Evolutionary conservation across 2,888 invertebrate species (phyloP).

Genomic region (Isoperla grammatica): DNA sequence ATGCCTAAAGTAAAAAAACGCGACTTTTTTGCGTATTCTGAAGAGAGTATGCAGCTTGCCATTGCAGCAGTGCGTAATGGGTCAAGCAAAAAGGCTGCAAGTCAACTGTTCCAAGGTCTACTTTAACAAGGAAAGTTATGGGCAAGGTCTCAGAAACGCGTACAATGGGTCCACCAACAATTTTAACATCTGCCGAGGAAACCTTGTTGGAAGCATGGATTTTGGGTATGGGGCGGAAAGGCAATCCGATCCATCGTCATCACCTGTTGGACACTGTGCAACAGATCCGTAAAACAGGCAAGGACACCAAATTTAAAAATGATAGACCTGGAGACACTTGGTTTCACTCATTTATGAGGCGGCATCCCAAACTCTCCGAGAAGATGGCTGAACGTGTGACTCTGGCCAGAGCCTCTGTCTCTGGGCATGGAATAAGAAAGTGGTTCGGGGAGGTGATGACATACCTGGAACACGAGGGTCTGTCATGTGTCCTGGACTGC

Average conservation of each 20-base stretch:
- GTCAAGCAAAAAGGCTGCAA: not conserved
- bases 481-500: too few relatives aligned
- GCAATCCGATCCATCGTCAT: not conserved
- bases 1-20: too few relatives aligned
- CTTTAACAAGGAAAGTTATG: not conserved
- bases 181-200: not conserved
- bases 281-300: not conserved
- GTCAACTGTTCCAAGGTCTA: not conserved
- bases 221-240: not conserved
- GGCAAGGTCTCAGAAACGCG: not conserved
- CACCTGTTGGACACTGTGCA: not conserved
- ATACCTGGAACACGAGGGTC: too few relatives aligned
- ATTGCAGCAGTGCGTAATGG: too few relatives aligned
- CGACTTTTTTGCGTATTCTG: too few relatives aligned
- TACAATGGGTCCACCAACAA: not conserved
- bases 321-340: not conserved
- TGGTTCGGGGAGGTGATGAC: too few relatives aligned
- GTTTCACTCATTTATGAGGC: too few relatives aligned
- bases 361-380: too few relatives aligned
- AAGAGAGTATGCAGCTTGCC: too few relatives aligned
- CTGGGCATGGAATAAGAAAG: too few relatives aligned
- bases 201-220: not conserved
- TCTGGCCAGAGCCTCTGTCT: too few relatives aligned
- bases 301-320: not conserved
- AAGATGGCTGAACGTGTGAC: too few relatives aligned